Percentiles rank a stretch among this genome's conserved stretches.
Evolutionary conservation across 2,888 invertebrate species (phyloP).

Genomic region (Tholera decimalis): DNA sequence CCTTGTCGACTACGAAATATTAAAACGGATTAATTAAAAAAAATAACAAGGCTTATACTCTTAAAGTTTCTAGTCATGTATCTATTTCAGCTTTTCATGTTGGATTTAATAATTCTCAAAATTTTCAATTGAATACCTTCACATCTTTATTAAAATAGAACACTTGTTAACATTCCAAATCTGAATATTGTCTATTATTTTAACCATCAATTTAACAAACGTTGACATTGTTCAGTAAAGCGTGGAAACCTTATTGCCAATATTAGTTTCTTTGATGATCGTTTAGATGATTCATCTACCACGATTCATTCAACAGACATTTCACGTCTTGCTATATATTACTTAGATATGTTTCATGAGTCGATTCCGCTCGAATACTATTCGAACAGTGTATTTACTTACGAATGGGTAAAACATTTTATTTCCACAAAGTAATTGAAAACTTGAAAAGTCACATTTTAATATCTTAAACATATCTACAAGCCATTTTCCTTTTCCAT

Average conservation of each 20-base stretch:
- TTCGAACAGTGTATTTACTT: not conserved
- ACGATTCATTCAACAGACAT: not conserved
- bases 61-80: not conserved
- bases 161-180: not conserved
- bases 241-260: not conserved
- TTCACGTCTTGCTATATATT: not conserved
- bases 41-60: conserved; percentile 10
- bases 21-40: no score
- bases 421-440: conserved; percentile 19
- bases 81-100: not conserved
- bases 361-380: not conserved
- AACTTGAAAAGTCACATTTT: conserved; percentile 25
- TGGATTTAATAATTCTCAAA: not conserved
- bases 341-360: not conserved
- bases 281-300: not conserved
- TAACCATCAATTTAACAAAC: not conserved
- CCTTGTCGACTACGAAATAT: no score
- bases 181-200: conserved; percentile 4
- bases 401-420: not conserved
- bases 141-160: not conserved
- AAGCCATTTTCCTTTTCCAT: conserved; percentile 37
- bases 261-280: not conserved
- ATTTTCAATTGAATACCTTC: not conserved
- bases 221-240: not conserved
- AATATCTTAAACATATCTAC: conserved; percentile 29